These are phyloP conservation scores for Sphinx pinastri DNA, from an alignment of 2,888 invertebrate genomes.

Conservation along the genomic window DNA sequence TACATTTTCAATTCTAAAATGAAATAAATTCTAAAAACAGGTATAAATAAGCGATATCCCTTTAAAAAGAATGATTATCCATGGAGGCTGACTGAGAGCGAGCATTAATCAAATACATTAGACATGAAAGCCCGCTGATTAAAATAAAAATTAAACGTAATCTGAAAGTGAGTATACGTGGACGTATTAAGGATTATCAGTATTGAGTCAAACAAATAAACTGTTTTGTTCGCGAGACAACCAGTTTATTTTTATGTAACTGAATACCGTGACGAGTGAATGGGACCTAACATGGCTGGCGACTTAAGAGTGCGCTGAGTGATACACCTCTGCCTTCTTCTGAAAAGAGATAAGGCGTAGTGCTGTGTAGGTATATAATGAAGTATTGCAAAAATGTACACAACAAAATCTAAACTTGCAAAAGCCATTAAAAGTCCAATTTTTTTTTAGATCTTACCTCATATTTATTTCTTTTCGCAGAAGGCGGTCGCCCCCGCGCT, in stretches of 20 bases:
- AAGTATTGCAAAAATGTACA: no score
- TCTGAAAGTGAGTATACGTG: background rate
- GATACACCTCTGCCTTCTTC: no score
- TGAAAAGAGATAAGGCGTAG: no score
- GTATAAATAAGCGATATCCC: background rate
- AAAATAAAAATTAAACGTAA: constrained; percentile 4
- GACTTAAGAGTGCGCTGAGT: no score
- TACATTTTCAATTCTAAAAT: background rate
- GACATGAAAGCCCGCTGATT: constrained; percentile 12
- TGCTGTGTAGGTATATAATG: no score
- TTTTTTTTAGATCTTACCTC: no score
- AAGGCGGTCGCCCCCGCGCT: background rate
- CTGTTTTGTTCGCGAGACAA: no score
- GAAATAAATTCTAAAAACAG: background rate
- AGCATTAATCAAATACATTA: constrained; percentile 18
- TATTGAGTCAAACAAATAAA: background rate
- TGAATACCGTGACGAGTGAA: no score
- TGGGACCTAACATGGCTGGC: no score
- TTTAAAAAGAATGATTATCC: background rate
- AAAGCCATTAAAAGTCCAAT: no score
- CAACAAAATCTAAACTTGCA: no score
- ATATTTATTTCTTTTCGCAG: background rate
- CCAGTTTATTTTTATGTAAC: no score
- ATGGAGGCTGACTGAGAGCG: background rate
- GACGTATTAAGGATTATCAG: background rate